phyloP scores from a whole-genome alignment of 1,140 invertebrate species.

The Odontomachus brunneus region DNA sequence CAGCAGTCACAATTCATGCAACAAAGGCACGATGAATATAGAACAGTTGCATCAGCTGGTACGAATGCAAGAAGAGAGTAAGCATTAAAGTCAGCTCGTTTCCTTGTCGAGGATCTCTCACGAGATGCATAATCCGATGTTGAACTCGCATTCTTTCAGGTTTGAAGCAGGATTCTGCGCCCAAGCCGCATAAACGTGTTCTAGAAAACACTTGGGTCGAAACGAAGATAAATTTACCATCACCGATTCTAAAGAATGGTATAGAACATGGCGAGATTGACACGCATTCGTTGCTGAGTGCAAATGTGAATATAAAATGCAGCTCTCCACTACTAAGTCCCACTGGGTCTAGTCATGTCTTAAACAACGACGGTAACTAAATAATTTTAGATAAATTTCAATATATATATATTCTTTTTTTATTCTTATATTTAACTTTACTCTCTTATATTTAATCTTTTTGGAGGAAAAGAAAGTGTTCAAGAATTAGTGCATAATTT shows the following conservation, averaged over 20 bases:
- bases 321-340: constrained; percentile 80
- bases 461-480: neutral
- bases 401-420: neutral
- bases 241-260: constrained; percentile 79
- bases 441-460: neutral
- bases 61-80: constrained; percentile 79
- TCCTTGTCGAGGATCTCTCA: neutral
- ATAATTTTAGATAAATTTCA: constrained; percentile 1
- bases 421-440: no score
- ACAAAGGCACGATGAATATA: constrained; percentile 75
- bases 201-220: constrained; percentile 77
- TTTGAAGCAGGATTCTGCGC: constrained; percentile 71
- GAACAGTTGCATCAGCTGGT: constrained; percentile 78
- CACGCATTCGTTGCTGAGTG: constrained; percentile 62
- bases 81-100: constrained; percentile 13
- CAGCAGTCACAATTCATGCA: constrained; percentile 80
- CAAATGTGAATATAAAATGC: constrained; percentile 73
- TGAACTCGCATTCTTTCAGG: constrained; percentile 42
- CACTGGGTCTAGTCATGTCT: constrained; percentile 72
- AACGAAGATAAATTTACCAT: constrained; percentile 76
- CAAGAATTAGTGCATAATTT: neutral
- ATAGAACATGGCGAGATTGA: constrained; percentile 56
- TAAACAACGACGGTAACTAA: constrained; percentile 71
- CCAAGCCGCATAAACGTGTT: constrained; percentile 63
- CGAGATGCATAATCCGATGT: neutral